A percentile compares a stretch with the other conserved stretches of the same genome.
Conservation (phyloP, 1,140 invertebrate genomes). For the Saccostrea echinata region DNA sequence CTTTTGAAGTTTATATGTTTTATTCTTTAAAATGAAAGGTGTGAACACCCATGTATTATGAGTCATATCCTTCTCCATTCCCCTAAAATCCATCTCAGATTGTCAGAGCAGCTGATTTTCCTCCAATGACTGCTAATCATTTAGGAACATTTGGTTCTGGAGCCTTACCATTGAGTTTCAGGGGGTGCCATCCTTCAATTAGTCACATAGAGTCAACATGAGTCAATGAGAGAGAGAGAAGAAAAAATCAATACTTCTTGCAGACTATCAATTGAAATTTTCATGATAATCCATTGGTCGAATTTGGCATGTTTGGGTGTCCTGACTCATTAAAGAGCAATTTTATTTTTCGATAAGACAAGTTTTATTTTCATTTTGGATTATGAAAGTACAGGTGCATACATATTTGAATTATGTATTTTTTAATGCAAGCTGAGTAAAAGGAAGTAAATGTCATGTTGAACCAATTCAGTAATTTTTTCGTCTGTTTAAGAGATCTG, state of each 20-base stretch:
- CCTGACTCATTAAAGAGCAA: not conserved
- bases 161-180: not conserved
- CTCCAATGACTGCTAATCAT: slow-evolving; percentile 7
- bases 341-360: not conserved
- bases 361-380: slow-evolving; percentile 13
- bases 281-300: not conserved
- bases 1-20: no score
- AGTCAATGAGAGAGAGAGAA: not conserved
- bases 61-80: not conserved
- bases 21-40: not conserved
- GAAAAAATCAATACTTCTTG: slow-evolving; percentile 9
- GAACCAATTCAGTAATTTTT: slow-evolving; percentile 4
- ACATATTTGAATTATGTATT: not conserved
- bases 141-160: slow-evolving; percentile 19
- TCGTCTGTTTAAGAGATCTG: not conserved
- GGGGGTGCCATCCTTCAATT: slow-evolving; percentile 12
- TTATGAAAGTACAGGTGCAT: slow-evolving; percentile 3
- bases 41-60: not conserved
- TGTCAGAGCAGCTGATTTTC: slow-evolving; percentile 26
- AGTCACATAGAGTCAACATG: slow-evolving; percentile 15
- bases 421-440: not conserved
- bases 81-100: not conserved
- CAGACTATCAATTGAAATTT: slow-evolving; percentile 19
- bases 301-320: not conserved
- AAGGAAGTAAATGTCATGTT: slow-evolving; percentile 24